Conservation (phyloP, 1,140 invertebrate species). For the Ceratoteleas bidentatus region DNA sequence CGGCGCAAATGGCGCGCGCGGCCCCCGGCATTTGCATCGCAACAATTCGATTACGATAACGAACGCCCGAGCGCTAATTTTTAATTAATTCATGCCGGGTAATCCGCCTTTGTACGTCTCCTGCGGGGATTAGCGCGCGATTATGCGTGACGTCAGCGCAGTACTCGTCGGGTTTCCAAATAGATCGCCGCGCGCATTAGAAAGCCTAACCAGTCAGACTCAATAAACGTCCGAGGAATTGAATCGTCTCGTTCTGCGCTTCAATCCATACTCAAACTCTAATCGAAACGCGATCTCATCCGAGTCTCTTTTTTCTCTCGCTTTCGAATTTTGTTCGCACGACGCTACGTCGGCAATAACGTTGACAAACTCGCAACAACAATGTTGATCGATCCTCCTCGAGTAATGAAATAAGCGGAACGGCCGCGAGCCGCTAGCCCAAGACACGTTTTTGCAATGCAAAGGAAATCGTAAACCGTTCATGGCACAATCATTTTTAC, state of each 20-base stretch:
- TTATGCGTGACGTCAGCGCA: slow-evolving; percentile 62
- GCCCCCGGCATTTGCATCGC: slow-evolving; percentile 43
- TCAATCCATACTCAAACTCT: no score
- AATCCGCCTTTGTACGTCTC: slow-evolving; percentile 63
- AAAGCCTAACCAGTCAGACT: no score
- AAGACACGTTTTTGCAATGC: no score
- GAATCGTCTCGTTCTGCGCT: no score
- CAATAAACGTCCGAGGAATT: no score
- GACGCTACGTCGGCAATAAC: no score
- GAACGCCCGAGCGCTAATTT: slow-evolving; percentile 57
- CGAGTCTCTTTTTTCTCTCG: no score
- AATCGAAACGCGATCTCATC: not conserved
- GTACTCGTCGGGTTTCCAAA: slow-evolving; percentile 65
- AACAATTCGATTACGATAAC: slow-evolving; percentile 50
- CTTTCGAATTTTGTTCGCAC: no score
- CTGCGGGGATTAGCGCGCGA: slow-evolving; percentile 59
- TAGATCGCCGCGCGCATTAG: slow-evolving; percentile 43
- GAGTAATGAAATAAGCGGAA: no score
- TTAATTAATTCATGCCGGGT: slow-evolving; percentile 66
- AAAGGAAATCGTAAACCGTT: not conserved
- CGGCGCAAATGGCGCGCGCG: slow-evolving; percentile 12
- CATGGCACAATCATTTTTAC: not conserved
- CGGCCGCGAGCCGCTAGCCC: no score
- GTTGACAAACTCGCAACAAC: no score
- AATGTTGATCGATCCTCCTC: no score